phyloP scores from a whole-genome alignment of 2,113 vertebrate species.

The Motacilla tschutschensis region DNA sequence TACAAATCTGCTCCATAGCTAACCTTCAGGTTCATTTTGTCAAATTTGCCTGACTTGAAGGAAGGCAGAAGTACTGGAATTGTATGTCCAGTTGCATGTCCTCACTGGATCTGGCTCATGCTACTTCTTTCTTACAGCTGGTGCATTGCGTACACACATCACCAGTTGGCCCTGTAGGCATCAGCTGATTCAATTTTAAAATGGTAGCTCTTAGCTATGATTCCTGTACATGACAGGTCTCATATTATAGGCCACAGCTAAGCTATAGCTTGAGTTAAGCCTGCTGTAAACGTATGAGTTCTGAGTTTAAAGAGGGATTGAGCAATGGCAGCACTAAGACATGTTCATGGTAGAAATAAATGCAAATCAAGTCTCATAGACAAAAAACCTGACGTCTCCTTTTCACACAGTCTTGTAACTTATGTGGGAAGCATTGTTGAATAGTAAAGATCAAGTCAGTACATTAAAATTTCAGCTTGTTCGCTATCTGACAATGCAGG shows the following conservation, averaged over 20 bases:
- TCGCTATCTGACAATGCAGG: not conserved
- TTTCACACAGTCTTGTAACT: not conserved
- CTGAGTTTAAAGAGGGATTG: not conserved
- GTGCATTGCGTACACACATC: fast-evolving
- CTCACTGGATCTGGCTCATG: not conserved
- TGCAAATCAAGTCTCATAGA: not conserved
- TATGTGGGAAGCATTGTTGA: not conserved
- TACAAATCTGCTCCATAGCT: not conserved
- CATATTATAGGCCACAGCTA: not conserved
- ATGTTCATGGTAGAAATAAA: not conserved
- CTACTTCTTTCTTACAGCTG: not conserved
- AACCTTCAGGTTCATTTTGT: not conserved
- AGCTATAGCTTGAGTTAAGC: not conserved
- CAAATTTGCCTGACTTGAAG: not conserved
- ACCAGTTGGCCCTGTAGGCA: not conserved
- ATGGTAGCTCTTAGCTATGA: not conserved
- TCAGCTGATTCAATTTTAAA: not conserved
- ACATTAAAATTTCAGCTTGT: not conserved
- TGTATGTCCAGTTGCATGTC: not conserved
- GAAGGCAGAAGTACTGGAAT: not conserved
- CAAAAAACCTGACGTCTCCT: not conserved
- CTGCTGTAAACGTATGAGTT: not conserved
- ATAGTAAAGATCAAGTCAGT: not conserved
- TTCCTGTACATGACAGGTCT: not conserved
- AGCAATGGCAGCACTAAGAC: not conserved